phyloP scores from a whole-genome alignment of 2,797 vertebrate species.

The Tachyglossus aculeatus region DNA sequence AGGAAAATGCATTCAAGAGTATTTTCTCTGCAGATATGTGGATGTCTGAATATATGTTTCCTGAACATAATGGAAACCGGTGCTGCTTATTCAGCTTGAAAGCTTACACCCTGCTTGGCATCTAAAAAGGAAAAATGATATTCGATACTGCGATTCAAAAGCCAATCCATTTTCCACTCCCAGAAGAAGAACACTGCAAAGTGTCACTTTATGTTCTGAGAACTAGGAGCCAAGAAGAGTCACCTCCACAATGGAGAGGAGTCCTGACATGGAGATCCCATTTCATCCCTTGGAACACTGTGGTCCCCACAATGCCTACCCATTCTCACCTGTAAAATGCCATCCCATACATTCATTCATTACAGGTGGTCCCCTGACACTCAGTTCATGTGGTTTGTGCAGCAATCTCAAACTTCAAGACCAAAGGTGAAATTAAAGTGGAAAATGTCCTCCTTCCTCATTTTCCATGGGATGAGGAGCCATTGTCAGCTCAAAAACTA shows the following conservation, averaged over 20 bases:
- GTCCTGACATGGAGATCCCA: too few species aligned
- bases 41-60: slow-evolving; percentile 29
- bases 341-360: too few species aligned
- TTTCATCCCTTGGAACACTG: too few species aligned
- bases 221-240: not conserved
- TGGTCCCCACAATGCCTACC: too few species aligned
- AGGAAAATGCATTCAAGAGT: slow-evolving; percentile 42
- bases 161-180: not conserved
- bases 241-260: not conserved
- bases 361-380: too few species aligned
- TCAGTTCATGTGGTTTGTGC: too few species aligned
- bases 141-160: not conserved
- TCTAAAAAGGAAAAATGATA: not conserved
- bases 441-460: too few species aligned
- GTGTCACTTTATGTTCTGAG: not conserved
- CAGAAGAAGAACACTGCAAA: not conserved
- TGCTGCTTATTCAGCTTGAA: not conserved
- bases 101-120: slow-evolving; percentile 2
- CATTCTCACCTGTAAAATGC: too few species aligned
- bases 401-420: too few species aligned
- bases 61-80: slow-evolving; percentile 29
- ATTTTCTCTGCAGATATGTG: slow-evolving; percentile 7
- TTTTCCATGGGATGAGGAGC: too few species aligned
- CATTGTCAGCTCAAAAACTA: too few species aligned
- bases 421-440: too few species aligned